These are phyloP conservation scores for Polyergus mexicanus DNA, from an alignment of 1,140 invertebrate species.

Conservation along the genomic window DNA sequence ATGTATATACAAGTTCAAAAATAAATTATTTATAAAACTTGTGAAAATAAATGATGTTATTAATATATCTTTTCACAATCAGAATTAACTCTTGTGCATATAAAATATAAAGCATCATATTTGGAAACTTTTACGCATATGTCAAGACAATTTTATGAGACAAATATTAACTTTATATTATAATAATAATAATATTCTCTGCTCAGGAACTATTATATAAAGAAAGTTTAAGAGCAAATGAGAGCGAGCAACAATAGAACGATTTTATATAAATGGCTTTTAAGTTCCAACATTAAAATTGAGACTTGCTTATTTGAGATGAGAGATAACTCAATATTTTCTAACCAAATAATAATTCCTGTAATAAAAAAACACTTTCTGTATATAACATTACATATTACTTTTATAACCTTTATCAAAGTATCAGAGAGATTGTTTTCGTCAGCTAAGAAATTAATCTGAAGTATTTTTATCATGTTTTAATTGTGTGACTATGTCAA, in stretches of 20 bases:
- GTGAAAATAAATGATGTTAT: not conserved
- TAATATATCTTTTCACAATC: not conserved
- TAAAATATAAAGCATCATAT: not conserved
- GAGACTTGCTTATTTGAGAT: too few species aligned
- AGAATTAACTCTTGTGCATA: not conserved
- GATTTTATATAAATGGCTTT: too few species aligned
- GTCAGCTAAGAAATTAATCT: not conserved
- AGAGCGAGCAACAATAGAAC: not conserved
- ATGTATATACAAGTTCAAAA: not conserved
- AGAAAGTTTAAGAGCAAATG: too few species aligned
- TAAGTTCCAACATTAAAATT: too few species aligned
- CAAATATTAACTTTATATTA: too few species aligned
- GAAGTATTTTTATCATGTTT: not conserved
- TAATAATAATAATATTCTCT: too few species aligned
- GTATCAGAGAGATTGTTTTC: not conserved
- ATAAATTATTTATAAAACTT: conserved; percentile 18
- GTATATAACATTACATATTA: not conserved
- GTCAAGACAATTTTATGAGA: too few species aligned
- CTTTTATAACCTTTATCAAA: not conserved
- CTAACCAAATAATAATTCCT: too few species aligned
- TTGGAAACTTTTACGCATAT: not conserved
- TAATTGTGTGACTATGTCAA: not conserved
- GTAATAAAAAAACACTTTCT: too few species aligned
- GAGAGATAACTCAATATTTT: too few species aligned
- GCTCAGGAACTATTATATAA: too few species aligned